Evolutionary conservation across 2,888 invertebrate genomes (phyloP).

Genomic region (Chesias legatella): DNA sequence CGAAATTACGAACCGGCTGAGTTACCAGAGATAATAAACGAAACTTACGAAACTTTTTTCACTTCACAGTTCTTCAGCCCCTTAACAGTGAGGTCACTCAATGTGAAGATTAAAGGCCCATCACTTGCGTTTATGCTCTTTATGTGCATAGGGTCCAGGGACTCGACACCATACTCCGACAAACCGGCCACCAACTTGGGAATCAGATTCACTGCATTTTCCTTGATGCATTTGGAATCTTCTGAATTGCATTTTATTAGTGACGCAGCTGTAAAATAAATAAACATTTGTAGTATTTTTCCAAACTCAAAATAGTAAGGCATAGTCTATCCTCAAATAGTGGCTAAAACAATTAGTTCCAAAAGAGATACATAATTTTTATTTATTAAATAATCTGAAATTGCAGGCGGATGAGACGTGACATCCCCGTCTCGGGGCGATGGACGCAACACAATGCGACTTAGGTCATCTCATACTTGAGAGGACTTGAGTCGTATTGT

Average conservation of each 20-base stretch:
- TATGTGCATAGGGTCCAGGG: constrained; percentile 45
- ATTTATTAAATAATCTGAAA: too few species aligned
- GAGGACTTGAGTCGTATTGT: too few species aligned
- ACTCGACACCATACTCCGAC: constrained; percentile 40
- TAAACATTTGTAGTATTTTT: background rate
- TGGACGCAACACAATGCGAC: too few species aligned
- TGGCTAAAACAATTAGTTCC: too few species aligned
- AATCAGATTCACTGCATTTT: constrained; percentile 35
- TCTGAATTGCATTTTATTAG: constrained; percentile 47
- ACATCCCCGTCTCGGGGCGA: too few species aligned
- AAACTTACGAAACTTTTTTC: constrained; percentile 44
- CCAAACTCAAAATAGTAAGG: too few species aligned
- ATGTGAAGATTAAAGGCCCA: constrained; percentile 37
- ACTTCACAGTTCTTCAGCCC: constrained; percentile 46
- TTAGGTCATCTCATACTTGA: too few species aligned
- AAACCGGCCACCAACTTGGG: constrained; percentile 42
- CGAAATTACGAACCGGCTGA: too few species aligned
- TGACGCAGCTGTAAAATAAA: constrained; percentile 34
- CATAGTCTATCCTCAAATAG: too few species aligned
- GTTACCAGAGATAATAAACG: too few species aligned
- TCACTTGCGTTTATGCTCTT: constrained; percentile 47
- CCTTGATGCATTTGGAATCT: constrained; percentile 48
- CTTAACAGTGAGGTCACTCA: constrained; percentile 38
- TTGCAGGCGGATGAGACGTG: too few species aligned
- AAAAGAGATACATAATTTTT: too few species aligned